Conservation (phyloP, 1,140 invertebrate species). For the Colletes latitarsis region DNA sequence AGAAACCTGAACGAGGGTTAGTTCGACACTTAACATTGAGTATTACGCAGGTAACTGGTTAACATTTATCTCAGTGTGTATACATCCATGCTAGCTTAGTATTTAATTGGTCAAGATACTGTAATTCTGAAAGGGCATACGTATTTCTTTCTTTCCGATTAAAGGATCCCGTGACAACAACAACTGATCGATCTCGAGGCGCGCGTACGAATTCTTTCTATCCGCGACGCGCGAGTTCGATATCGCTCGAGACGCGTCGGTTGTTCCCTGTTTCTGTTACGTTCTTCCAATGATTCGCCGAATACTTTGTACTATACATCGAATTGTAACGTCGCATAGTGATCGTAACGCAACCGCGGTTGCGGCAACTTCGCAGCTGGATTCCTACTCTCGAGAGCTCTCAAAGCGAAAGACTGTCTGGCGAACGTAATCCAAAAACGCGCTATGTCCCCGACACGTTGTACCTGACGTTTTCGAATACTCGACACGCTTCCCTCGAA, state of each 20-base stretch:
- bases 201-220: too few relatives aligned
- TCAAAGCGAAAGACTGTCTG: too few relatives aligned
- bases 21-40: slow-evolving; percentile 48
- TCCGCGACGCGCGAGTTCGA: too few relatives aligned
- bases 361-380: neutral
- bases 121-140: slow-evolving; percentile 40
- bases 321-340: slow-evolving; percentile 1
- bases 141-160: neutral
- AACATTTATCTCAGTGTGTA: slow-evolving; percentile 50
- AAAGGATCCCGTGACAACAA: neutral
- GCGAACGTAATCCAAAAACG: neutral
- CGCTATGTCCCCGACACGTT: neutral
- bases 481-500: neutral
- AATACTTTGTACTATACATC: slow-evolving; percentile 32
- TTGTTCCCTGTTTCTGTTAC: neutral
- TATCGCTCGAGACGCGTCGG: too few relatives aligned
- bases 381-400: neutral
- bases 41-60: slow-evolving; percentile 48
- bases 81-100: slow-evolving; percentile 56
- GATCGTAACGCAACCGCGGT: slow-evolving; percentile 10
- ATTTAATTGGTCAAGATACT: slow-evolving; percentile 62
- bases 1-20: slow-evolving; percentile 26
- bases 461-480: neutral
- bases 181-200: neutral
- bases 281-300: neutral